These are phyloP conservation scores for Lycocorax pyrrhopterus DNA, from an alignment of 2,113 vertebrate species.

Conservation along the genomic window DNA sequence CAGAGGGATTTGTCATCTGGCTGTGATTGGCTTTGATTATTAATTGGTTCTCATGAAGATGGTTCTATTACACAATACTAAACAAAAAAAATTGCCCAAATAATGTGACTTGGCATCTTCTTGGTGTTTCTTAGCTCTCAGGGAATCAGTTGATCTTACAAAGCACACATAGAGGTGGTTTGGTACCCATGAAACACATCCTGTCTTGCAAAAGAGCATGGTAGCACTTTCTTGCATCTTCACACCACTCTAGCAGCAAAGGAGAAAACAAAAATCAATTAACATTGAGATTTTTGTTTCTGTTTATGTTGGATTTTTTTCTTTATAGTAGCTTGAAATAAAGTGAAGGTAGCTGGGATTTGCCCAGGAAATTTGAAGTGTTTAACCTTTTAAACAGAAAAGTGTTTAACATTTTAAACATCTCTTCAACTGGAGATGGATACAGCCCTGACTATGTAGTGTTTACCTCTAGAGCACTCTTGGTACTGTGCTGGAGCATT, in stretches of 20 bases:
- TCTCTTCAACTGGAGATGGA: neutral
- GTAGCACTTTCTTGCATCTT: neutral
- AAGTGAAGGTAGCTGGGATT: neutral
- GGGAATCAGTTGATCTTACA: neutral
- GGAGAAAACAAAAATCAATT: neutral
- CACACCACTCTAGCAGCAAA: neutral
- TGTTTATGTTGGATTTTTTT: neutral
- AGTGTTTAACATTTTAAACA: neutral
- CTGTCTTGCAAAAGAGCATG: neutral
- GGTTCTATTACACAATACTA: neutral
- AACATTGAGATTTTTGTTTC: neutral
- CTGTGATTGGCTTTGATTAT: neutral
- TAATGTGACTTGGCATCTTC: neutral
- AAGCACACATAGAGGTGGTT: neutral
- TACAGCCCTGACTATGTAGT: neutral
- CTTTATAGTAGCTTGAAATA: neutral
- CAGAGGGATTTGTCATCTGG: neutral
- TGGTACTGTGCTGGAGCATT: neutral
- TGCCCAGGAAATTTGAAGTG: neutral
- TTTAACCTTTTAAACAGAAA: neutral
- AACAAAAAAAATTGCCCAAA: neutral
- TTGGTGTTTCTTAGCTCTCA: neutral
- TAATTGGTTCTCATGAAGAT: neutral
- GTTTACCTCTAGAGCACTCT: neutral
- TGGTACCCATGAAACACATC: neutral